These are phyloP conservation scores for Platycheirus rosarum DNA, from an alignment of 2,888 invertebrate genomes.

Conservation along the genomic window DNA sequence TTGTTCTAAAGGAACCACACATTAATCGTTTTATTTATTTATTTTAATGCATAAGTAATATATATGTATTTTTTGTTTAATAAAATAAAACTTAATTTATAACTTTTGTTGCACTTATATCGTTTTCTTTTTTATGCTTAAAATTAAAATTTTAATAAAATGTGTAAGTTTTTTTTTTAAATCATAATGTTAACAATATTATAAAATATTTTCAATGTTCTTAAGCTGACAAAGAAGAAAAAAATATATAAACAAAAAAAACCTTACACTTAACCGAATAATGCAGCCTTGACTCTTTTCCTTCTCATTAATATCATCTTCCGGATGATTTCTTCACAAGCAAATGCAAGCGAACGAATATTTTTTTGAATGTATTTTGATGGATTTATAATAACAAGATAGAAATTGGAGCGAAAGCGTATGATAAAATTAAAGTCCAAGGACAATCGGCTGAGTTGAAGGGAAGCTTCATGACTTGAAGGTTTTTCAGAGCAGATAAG, in stretches of 20 bases:
- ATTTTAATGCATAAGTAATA: constrained; percentile 5
- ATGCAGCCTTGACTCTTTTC: constrained; percentile 45
- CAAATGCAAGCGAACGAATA: constrained; percentile 34
- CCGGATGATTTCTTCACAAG: constrained; percentile 21
- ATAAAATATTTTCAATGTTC: constrained; percentile 24
- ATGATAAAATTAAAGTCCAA: constrained; percentile 29
- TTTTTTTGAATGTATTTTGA: constrained; percentile 17
- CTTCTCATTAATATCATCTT: constrained; percentile 52
- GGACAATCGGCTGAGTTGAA: background rate
- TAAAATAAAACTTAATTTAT: constrained; percentile 16
- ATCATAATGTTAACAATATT: constrained; percentile 9
- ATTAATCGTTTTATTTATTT: constrained; percentile 4
- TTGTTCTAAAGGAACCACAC: constrained; percentile 12
- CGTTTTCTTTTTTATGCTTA: background rate
- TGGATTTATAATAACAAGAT: constrained; percentile 45
- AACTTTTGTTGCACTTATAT: constrained; percentile 2
- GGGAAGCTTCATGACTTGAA: background rate
- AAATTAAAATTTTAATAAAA: constrained; percentile 39
- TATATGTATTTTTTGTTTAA: background rate
- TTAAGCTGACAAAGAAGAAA: constrained; percentile 33
- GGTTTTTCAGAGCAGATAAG: too few relatives aligned
- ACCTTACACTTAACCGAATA: constrained; percentile 47
- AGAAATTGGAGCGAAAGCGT: constrained; percentile 55
- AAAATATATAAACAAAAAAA: constrained; percentile 6
- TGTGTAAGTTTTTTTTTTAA: constrained; percentile 17